Percentiles rank a stretch among this genome's conserved stretches.
Conservation (phyloP, 2,113 vertebrate species). For the Isichthys henryi region DNA sequence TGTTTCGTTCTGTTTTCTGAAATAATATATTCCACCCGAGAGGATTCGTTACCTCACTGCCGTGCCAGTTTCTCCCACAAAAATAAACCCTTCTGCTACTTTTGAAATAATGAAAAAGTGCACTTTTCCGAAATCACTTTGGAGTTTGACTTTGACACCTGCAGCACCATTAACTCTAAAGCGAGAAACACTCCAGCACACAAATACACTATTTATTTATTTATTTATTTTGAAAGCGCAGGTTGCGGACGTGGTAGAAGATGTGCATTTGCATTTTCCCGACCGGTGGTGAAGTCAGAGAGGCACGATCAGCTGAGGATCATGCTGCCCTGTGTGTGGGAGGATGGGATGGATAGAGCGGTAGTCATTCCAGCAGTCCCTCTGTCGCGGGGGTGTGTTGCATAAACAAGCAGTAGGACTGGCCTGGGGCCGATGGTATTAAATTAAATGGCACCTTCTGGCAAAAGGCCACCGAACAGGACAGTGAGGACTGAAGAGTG, state of each 20-base stretch:
- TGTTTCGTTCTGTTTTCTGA: not conserved
- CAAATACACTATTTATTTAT: not conserved
- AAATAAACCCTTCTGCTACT: not conserved
- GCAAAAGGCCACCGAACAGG: not conserved
- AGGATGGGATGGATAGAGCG: not conserved
- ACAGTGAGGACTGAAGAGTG: not conserved
- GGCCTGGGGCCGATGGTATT: not conserved
- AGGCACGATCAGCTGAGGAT: not conserved
- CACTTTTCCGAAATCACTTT: not conserved
- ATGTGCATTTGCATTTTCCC: constrained; percentile 7
- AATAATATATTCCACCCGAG: not conserved
- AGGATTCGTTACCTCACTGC: not conserved
- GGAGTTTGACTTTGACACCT: not conserved
- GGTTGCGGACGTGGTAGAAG: not conserved
- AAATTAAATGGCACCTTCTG: not conserved
- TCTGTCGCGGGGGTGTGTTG: constrained; percentile 5
- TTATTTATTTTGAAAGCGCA: not conserved
- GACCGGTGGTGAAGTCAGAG: not conserved
- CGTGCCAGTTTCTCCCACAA: not conserved
- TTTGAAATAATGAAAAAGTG: not conserved
- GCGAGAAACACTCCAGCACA: not conserved
- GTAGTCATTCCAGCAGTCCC: not conserved
- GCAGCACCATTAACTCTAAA: not conserved
- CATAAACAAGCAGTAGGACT: not conserved
- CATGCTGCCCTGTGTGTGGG: constrained; percentile 15